These are phyloP conservation scores for Drosophila falleni DNA, from an alignment of 2,888 invertebrate species.

Conservation along the genomic window DNA sequence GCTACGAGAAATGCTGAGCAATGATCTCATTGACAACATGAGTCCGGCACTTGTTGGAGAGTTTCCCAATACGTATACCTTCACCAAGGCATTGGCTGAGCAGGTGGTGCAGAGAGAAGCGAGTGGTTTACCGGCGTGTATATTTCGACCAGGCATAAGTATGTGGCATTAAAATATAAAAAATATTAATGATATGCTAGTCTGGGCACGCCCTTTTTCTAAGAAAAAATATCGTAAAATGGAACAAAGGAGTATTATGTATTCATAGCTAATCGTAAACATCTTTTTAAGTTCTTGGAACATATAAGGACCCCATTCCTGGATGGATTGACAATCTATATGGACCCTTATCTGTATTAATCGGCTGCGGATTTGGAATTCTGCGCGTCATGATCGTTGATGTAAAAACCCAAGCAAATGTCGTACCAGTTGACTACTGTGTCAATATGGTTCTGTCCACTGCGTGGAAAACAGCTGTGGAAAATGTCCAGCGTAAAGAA, in stretches of 20 bases:
- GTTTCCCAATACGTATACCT: constrained; percentile 90
- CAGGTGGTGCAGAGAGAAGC: constrained; percentile 87
- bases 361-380: constrained; percentile 87
- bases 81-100: constrained; percentile 90
- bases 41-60: constrained; percentile 66
- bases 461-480: constrained; percentile 84
- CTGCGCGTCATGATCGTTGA: constrained; percentile 84
- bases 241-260: not conserved
- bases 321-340: constrained; percentile 91
- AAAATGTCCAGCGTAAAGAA: not conserved
- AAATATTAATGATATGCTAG: too few relatives aligned
- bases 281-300: constrained; percentile 68
- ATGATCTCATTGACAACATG: constrained; percentile 81
- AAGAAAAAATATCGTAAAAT: too few relatives aligned
- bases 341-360: constrained; percentile 86
- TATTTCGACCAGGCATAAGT: constrained; percentile 27
- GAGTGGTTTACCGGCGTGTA: constrained; percentile 43
- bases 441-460: constrained; percentile 85
- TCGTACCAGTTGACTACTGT: constrained; percentile 86
- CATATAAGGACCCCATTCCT: constrained; percentile 86
- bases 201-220: too few relatives aligned
- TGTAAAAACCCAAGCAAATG: constrained; percentile 75
- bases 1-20: constrained; percentile 78
- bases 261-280: too few relatives aligned
- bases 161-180: not conserved